phyloP scores from a whole-genome alignment of 2,113 vertebrate species.

The Actinemys pallida region DNA sequence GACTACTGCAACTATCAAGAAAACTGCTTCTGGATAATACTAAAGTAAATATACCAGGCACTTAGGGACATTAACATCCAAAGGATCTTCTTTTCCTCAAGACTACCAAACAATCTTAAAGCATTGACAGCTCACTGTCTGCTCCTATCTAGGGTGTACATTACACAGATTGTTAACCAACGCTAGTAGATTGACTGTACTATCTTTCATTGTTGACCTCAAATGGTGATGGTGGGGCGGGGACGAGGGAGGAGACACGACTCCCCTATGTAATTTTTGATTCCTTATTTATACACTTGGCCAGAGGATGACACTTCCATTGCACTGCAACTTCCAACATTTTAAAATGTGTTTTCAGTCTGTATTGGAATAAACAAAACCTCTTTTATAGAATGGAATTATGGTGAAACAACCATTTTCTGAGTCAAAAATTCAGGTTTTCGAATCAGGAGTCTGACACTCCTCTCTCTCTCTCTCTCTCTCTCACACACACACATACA shows the following conservation, averaged over 20 bases:
- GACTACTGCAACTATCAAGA: conserved; percentile 61
- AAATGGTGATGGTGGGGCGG: neutral
- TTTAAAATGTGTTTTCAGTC: neutral
- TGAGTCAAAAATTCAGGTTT: neutral
- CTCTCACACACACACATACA: fast-evolving
- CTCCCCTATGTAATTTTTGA: neutral
- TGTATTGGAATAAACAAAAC: neutral
- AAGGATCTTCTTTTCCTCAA: conserved; percentile 27
- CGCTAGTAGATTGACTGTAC: conserved; percentile 43
- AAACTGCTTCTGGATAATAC: conserved; percentile 55
- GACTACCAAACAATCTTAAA: neutral
- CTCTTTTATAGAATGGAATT: neutral
- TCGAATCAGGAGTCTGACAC: neutral
- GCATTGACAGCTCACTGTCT: conserved; percentile 46
- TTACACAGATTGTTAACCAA: conserved; percentile 55
- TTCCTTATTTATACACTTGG: neutral
- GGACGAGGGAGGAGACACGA: neutral
- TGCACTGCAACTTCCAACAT: neutral
- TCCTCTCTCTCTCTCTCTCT: neutral
- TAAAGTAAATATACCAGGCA: conserved; percentile 43
- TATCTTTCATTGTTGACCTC: conserved; percentile 11
- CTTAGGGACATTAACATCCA: conserved; percentile 51
- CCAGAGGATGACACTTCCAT: neutral
- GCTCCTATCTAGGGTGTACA: conserved; percentile 29
- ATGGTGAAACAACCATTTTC: neutral